Conservation (phyloP, 2,113 vertebrate species). For the Coregonus clupeaformis region DNA sequence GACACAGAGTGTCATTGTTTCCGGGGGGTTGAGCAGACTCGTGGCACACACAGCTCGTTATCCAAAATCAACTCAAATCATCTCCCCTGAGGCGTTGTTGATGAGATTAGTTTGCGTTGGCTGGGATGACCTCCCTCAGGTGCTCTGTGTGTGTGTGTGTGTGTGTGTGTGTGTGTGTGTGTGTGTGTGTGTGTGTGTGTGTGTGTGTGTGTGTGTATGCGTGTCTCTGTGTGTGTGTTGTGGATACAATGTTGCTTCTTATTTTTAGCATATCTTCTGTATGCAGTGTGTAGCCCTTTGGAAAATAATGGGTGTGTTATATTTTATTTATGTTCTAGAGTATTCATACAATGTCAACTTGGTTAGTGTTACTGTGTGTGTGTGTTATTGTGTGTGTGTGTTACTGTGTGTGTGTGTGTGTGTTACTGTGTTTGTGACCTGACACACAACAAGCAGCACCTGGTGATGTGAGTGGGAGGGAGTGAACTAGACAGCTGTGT, state of each 20-base stretch:
- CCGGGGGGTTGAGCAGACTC: conserved; percentile 52
- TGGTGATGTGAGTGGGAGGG: conserved; percentile 53
- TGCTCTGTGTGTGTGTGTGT: conserved; percentile 25
- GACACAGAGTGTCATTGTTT: conserved; percentile 55
- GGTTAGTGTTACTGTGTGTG: not conserved
- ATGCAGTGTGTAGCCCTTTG: not conserved
- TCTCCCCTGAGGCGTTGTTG: conserved; percentile 48
- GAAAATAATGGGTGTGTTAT: not conserved
- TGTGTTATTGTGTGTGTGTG: too few species aligned
- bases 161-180: conserved; percentile 7
- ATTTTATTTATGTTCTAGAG: too few species aligned
- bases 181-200: conserved; percentile 10
- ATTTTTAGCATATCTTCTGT: not conserved
- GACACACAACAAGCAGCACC: too few species aligned
- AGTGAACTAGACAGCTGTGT: conserved; percentile 80
- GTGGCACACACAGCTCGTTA: conserved; percentile 58
- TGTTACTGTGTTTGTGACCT: conserved; percentile 15
- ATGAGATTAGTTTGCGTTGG: conserved; percentile 52
- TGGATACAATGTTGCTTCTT: too few species aligned
- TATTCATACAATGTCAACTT: too few species aligned
- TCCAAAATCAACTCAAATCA: conserved; percentile 62
- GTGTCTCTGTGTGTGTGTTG: conserved; percentile 2
- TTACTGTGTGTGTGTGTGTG: too few species aligned
- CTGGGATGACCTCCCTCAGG: conserved; percentile 53
- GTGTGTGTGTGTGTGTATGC: not conserved